Percentiles rank a stretch among this genome's conserved stretches.
These are phyloP conservation scores for Sympetrum striolatum DNA, from an alignment of 2,888 invertebrate species.

Conservation along the genomic window DNA sequence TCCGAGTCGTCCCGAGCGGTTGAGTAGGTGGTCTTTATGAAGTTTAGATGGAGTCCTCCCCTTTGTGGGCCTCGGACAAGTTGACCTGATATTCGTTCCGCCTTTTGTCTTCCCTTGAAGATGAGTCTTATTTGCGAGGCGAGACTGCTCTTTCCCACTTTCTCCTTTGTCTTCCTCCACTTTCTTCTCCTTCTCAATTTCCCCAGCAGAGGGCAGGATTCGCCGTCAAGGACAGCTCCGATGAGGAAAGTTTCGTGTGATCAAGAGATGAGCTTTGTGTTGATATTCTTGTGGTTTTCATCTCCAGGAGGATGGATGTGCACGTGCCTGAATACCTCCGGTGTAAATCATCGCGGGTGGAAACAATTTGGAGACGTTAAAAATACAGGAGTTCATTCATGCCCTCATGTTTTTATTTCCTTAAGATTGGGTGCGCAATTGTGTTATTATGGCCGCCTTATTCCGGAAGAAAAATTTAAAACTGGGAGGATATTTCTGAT, in stretches of 20 bases:
- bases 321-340: no score
- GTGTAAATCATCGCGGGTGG: no score
- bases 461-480: no score
- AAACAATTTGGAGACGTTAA: no score
- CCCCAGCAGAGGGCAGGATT: background rate
- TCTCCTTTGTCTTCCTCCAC: background rate
- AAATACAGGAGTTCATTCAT: no score
- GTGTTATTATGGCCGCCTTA: no score
- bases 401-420: no score
- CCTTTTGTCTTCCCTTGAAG: background rate
- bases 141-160: background rate
- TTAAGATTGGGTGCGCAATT: no score
- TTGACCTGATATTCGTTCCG: background rate
- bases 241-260: background rate
- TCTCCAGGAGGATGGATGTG: no score
- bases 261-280: background rate
- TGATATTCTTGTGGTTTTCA: background rate
- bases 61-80: background rate
- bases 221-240: background rate
- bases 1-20: background rate
- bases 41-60: background rate
- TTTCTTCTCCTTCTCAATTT: background rate
- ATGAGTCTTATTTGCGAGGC: background rate
- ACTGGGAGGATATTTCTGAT: no score
- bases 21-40: background rate